Evolutionary conservation across 1,140 invertebrate species (phyloP), one percentile per base, ranked within the genome.

Genomic region (Heliconius nattereri): DNA sequence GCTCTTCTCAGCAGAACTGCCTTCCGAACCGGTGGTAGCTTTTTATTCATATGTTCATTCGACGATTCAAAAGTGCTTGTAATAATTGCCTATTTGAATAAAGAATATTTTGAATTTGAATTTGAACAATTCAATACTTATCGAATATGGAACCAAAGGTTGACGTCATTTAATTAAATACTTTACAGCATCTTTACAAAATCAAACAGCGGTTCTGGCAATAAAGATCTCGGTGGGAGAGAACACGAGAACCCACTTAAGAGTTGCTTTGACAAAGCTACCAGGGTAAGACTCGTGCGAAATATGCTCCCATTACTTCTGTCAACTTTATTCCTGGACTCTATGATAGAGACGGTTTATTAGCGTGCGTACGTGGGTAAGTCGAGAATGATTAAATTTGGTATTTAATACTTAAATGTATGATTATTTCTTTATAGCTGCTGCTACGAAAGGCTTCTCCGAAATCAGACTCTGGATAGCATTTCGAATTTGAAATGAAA

Each of bases 191-290:
- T 83, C 86, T 85, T 89, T 88, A 86, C 85, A 87, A 89, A 89
- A 87, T 83, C 85, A 85, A 84, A 83, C 85, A 84, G 85, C 81
- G 81, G 81, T 72, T 75, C 70, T 73, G 49, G 80, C 83, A 84
- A 90, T 87, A 87, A 86, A 87, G 72, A 79, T 77, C 80, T 52
- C 84, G 83, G 90, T 89, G 81, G 86, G 86, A 84, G 85, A 87
- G 52, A 80, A 91, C 90, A 91, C 87, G 88, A 89, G 84, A 85
- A 86, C 81, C 85, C 89, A 91, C 90, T 91, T 90, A 89, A 66
- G 71, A 82, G 32, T 78, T 76, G 78, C 76, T 84, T 87, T 86
- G 87, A 89, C 85, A 88, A 84, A 83, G 82, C 79, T 77, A 83
- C 76, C 87, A 78, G 86, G 84, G 86, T 86, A 82, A 87, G 83